Evolutionary conservation across 2,888 invertebrate species (phyloP), one percentile per base, ranked within the genome.

Genomic region (Latrodectus elegans): DNA sequence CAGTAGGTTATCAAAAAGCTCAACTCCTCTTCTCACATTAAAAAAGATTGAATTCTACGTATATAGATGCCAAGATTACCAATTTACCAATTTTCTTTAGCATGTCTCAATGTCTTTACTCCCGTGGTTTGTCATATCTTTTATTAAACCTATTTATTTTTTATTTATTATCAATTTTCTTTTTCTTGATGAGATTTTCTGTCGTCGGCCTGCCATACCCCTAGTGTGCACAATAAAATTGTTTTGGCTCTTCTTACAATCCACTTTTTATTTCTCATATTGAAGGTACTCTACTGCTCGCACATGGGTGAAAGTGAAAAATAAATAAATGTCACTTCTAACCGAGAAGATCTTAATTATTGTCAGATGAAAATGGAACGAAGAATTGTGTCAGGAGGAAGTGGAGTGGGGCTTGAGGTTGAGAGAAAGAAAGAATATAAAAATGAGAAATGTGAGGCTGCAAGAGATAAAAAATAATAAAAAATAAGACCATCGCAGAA

Each of bases 321-420:
- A 80, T 72, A 73, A 80, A 80, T 80, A 80, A 80, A 80, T 80
- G 65, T 38, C 73, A 64, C 64, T 80, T 49, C 9, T 14, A 51
- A 26, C 64, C 14, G 14, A 65, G 26, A 15, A 80, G 52, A 38
- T 9, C 67, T 68, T 81, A 81, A 81, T 67, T 49, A 67, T 67
- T 38, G 73, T 15, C 60, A 4, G 60, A 15, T 15, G 60, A 60
- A 60, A 15, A 12, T 60, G 60, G 60, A n/a, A 38, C 1, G 60
- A 60, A 60, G 60, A 60, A 60, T 15, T 12, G 60, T 60, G 60
- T 60, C 12, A 12, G 60, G 60, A 60, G n/a, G 60, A 60, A 15
- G 38, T 38, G 38, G 22, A 12, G 15, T 15, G 11, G 3, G 51
- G 51, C 10, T n/a, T 15, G 15, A 6, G 10, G 15, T 14, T 9